Conservation (phyloP, 2,797 vertebrate genomes). For the Channa striata region DNA sequence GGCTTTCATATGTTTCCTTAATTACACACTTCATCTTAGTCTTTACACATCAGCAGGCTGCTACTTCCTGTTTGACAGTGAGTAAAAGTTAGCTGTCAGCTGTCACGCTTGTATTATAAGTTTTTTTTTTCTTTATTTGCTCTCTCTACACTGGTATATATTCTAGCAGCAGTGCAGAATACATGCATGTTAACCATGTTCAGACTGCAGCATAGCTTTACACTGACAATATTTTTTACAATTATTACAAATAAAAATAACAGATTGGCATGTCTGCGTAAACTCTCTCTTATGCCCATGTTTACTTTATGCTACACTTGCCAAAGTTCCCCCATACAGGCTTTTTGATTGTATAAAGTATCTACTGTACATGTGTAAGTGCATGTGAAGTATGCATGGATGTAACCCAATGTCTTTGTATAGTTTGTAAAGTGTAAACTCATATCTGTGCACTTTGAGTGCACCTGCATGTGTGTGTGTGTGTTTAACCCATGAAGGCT, state of each 20-base stretch:
- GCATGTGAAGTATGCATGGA: not conserved
- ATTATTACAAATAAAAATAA: not conserved
- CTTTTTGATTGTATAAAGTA: not conserved
- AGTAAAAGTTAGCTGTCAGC: slow-evolving; percentile 87
- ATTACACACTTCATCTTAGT: slow-evolving; percentile 99
- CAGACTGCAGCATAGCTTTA: not conserved
- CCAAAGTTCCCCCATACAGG: not conserved
- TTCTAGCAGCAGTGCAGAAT: slow-evolving; percentile 6
- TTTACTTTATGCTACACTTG: not conserved
- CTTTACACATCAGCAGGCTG: slow-evolving; percentile 86
- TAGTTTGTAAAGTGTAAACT: slow-evolving; percentile 4
- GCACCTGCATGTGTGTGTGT: slow-evolving; percentile 29
- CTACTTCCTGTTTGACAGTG: slow-evolving; percentile 83
- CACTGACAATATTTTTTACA: not conserved
- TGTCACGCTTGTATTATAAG: slow-evolving; percentile 21
- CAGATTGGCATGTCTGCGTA: not conserved
- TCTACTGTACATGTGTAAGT: not conserved
- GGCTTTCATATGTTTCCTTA: slow-evolving; percentile 99
- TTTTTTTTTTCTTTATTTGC: slow-evolving; percentile 23
- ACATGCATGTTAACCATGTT: not conserved
- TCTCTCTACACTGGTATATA: slow-evolving; percentile 14
- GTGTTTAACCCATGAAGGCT: slow-evolving; percentile 65
- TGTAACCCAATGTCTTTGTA: slow-evolving; percentile 8
- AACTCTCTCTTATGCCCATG: not conserved
- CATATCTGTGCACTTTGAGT: slow-evolving; percentile 25